Percentiles rank a stretch among this genome's conserved stretches.
phyloP scores from a whole-genome alignment of 35 echinoderm and acorn worm genomes.

The Anneissia japonica region DNA sequence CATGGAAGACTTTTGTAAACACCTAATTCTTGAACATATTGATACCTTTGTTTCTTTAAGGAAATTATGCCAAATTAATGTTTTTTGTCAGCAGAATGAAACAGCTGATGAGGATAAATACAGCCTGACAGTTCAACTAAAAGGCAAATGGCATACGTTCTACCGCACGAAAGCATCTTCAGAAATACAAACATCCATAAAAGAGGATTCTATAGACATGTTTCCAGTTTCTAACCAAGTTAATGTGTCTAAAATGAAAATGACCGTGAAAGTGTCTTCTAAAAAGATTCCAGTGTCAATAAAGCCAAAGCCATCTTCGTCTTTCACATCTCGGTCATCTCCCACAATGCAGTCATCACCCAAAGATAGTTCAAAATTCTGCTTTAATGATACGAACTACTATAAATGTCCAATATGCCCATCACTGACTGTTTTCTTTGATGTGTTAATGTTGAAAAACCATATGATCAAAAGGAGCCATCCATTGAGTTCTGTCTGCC shows the following conservation, averaged over 20 bases:
- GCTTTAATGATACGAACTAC: neutral
- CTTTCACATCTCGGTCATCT: neutral
- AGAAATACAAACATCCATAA: neutral
- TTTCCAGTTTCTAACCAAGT: neutral
- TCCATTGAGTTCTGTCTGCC: neutral
- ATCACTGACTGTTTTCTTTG: neutral
- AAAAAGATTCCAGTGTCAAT: neutral
- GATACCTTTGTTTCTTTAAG: neutral
- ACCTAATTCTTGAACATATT: neutral
- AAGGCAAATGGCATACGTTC: neutral
- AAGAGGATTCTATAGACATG: neutral
- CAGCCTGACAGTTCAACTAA: neutral
- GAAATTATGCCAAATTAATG: neutral
- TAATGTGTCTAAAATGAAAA: neutral
- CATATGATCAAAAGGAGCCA: neutral
- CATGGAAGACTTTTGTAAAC: neutral
- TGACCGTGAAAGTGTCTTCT: neutral
- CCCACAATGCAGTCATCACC: neutral
- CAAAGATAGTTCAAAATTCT: neutral
- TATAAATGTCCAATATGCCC: neutral
- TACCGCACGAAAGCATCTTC: neutral
- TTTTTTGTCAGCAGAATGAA: neutral
- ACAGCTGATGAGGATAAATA: neutral
- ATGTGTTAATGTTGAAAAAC: neutral
- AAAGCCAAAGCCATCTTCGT: neutral